Percentiles rank a stretch among this genome's conserved stretches.
Conservation (phyloP, 1,140 invertebrate genomes). For the Micrasema longulum region DNA sequence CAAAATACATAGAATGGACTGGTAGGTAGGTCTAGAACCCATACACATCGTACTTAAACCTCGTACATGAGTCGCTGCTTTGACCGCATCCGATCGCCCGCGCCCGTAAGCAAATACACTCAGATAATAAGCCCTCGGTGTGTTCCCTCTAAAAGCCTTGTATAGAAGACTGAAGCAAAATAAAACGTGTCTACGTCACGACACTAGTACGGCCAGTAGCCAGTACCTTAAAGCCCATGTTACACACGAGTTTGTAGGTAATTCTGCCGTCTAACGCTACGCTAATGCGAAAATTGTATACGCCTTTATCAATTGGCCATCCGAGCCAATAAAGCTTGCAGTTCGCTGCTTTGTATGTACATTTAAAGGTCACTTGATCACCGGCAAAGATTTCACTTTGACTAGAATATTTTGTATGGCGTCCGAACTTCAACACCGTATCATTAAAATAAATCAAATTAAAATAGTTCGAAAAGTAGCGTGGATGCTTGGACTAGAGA, state of each 20-base stretch:
- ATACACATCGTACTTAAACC: conserved; percentile 22
- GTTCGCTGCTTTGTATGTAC: conserved; percentile 12
- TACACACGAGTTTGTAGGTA: conserved; percentile 7
- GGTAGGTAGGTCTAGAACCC: background rate
- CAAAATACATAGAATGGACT: too few relatives aligned
- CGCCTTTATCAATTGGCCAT: conserved; percentile 34
- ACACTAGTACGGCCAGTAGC: conserved; percentile 26
- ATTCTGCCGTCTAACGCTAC: conserved; percentile 20
- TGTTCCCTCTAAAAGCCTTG: conserved; percentile 50
- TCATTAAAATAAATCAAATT: too few relatives aligned
- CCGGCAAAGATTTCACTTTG: conserved; percentile 22
- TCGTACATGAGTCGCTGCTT: conserved; percentile 10
- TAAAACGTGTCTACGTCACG: conserved; percentile 50
- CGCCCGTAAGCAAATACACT: conserved; percentile 33
- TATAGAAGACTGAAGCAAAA: conserved; percentile 42
- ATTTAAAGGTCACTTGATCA: conserved; percentile 26
- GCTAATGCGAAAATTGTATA: conserved; percentile 37
- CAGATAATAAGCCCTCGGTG: conserved; percentile 49
- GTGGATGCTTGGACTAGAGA: too few relatives aligned
- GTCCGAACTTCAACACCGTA: too few relatives aligned
- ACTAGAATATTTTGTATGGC: too few relatives aligned
- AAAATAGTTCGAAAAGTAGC: too few relatives aligned
- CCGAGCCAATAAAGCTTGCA: conserved; percentile 30
- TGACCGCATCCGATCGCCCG: conserved; percentile 23
- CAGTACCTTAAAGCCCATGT: conserved; percentile 18